Conservation (phyloP, 1,140 invertebrate species). For the Drosophila cardini region DNA sequence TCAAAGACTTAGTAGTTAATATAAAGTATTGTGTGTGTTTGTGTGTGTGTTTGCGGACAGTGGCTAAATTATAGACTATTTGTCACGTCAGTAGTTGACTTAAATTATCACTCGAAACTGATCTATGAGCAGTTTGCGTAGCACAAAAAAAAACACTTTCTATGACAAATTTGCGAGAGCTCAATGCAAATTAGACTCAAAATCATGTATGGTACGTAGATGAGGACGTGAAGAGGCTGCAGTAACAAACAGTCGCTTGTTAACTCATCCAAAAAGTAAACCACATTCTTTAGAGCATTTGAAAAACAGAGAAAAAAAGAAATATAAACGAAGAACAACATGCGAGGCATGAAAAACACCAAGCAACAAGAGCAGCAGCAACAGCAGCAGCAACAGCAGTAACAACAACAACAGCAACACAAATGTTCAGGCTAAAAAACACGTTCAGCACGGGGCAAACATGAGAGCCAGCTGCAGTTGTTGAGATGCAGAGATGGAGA, state of each 20-base stretch:
- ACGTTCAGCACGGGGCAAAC: conserved; percentile 63
- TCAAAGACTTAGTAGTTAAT: not conserved
- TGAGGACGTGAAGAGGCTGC: conserved; percentile 33
- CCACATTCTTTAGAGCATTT: conserved; percentile 80
- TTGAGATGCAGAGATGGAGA: not conserved
- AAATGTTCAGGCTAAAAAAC: conserved; percentile 62
- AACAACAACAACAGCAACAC: conserved; percentile 36
- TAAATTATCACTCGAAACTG: conserved; percentile 66
- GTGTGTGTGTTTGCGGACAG: conserved; percentile 2
- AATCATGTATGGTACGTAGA: conserved; percentile 50
- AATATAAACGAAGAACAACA: conserved; percentile 43
- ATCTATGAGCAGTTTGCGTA: conserved; percentile 62
- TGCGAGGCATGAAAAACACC: conserved; percentile 51
- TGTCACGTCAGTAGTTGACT: conserved; percentile 64
- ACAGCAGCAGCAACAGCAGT: conserved; percentile 26
- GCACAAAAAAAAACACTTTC: conserved; percentile 66
- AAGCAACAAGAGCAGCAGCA: conserved; percentile 28
- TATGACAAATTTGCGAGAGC: conserved; percentile 68
- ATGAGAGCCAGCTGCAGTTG: conserved; percentile 41
- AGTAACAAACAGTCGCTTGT: conserved; percentile 58
- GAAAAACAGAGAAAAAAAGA: conserved; percentile 47
- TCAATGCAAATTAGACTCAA: conserved; percentile 52
- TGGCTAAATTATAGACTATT: conserved; percentile 40
- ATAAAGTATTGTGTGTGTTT: not conserved
- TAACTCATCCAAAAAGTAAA: conserved; percentile 83